Percentiles rank a stretch among this genome's conserved stretches.
phyloP scores from a whole-genome alignment of 2,888 invertebrate species.

The Hydriomena furcata region DNA sequence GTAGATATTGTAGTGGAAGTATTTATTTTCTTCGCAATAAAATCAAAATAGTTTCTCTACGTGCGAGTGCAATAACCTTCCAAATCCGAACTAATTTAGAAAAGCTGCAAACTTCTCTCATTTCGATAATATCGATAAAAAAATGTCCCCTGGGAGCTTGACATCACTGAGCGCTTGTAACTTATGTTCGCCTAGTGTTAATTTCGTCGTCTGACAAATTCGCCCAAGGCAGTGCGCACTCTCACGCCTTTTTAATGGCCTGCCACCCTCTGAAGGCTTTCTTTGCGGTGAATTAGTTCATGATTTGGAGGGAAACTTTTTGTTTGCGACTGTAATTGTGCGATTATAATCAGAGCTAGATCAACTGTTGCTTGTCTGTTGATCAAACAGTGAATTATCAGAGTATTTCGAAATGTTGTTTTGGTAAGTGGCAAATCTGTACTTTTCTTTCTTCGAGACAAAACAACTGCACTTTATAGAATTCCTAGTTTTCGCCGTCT shows the following conservation, averaged over 20 bases:
- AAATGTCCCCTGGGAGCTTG: conserved; percentile 39
- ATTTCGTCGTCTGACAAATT: conserved; percentile 74
- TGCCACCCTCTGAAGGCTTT: conserved; percentile 42
- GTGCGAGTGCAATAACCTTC: neutral
- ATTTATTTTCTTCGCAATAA: too few relatives aligned
- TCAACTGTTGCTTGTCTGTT: neutral
- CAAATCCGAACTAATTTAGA: conserved; percentile 2
- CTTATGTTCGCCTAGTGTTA: conserved; percentile 74
- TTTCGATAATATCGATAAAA: conserved; percentile 53
- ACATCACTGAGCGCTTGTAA: conserved; percentile 45
- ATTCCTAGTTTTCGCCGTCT: too few relatives aligned
- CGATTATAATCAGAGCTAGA: too few relatives aligned
- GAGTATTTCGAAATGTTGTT: too few relatives aligned
- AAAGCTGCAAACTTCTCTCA: conserved; percentile 9
- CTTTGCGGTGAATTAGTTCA: conserved; percentile 47
- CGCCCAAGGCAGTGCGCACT: conserved; percentile 53
- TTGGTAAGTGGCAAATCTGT: too few relatives aligned
- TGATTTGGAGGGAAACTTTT: conserved; percentile 5
- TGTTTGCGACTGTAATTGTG: too few relatives aligned
- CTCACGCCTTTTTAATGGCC: conserved; percentile 49
- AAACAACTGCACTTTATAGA: too few relatives aligned
- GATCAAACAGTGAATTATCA: too few relatives aligned
- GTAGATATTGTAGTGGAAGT: too few relatives aligned
- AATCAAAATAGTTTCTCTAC: too few relatives aligned
- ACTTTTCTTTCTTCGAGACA: too few relatives aligned